These are phyloP conservation scores for Cryptoblepharus egeriae DNA, from an alignment of 2,797 vertebrate species.

Conservation along the genomic window DNA sequence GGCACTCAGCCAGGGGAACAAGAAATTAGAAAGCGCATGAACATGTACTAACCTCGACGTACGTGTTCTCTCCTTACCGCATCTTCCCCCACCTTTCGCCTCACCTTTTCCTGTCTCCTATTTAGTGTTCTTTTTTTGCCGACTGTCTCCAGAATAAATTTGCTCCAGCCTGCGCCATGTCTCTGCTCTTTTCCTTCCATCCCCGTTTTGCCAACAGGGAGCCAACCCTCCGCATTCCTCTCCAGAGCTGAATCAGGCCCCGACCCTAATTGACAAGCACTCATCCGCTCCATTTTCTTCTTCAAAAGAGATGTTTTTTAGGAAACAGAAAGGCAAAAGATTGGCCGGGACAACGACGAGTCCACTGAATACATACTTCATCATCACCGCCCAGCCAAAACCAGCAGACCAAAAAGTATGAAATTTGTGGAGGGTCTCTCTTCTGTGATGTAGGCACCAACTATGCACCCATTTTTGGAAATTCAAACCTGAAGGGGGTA, in stretches of 20 bases:
- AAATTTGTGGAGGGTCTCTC: no score
- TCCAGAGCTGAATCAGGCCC: constrained; percentile 1
- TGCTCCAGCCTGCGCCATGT: constrained; percentile 68
- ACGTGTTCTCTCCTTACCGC: constrained; percentile 61
- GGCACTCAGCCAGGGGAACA: constrained; percentile 73
- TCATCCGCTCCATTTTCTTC: neutral
- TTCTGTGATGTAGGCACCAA: no score
- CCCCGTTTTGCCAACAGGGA: constrained; percentile 67
- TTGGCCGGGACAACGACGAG: neutral
- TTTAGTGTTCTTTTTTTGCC: neutral
- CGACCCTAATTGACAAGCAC: neutral
- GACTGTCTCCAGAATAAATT: constrained; percentile 48
- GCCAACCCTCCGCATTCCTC: constrained; percentile 64
- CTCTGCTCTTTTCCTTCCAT: constrained; percentile 62
- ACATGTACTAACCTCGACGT: constrained; percentile 74
- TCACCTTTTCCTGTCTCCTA: constrained; percentile 36
- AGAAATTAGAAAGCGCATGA: constrained; percentile 73
- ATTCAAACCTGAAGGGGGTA: no score
- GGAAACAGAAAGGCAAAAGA: neutral
- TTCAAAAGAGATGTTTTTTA: neutral
- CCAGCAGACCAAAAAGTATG: no score
- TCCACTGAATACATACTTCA: no score
- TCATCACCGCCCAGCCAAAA: no score
- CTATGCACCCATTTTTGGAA: no score
- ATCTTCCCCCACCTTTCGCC: neutral